phyloP scores from a whole-genome alignment of 2,888 invertebrate species.

The Sepiola atlantica region DNA sequence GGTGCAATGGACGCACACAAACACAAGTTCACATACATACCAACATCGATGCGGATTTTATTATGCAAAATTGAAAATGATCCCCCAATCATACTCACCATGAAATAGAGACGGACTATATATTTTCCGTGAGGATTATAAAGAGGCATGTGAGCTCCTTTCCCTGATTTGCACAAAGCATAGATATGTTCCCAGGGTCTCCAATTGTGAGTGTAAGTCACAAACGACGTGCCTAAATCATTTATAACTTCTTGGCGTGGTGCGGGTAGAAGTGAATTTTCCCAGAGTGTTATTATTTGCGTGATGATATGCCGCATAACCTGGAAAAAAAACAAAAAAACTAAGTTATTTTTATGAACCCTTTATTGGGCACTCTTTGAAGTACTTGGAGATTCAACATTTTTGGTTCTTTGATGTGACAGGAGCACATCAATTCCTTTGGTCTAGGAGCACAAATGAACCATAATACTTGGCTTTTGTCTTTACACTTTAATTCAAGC shows the following conservation, averaged over 20 bases:
- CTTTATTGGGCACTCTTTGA: no score
- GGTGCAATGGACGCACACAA: no score
- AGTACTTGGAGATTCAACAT: no score
- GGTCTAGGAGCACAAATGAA: no score
- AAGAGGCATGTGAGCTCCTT: slow-evolving; percentile 71
- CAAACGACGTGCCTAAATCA: slow-evolving; percentile 57
- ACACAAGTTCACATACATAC: no score
- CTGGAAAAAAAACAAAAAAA: slow-evolving; percentile 57
- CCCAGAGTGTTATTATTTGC: slow-evolving; percentile 73
- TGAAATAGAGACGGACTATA: slow-evolving; percentile 74
- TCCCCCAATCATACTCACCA: slow-evolving; percentile 66
- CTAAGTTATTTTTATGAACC: no score
- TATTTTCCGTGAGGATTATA: slow-evolving; percentile 75
- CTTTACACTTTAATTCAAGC: no score
- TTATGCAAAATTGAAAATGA: no score
- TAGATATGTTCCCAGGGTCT: slow-evolving; percentile 76
- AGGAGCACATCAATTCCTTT: no score
- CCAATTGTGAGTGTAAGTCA: slow-evolving; percentile 69
- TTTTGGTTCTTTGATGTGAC: no score
- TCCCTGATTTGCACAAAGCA: slow-evolving; percentile 72
- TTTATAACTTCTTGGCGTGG: slow-evolving; percentile 55
- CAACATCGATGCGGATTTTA: no score
- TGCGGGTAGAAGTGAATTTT: slow-evolving; percentile 63
- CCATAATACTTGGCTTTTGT: no score
- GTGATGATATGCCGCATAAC: slow-evolving; percentile 73